These are phyloP conservation scores for Archips crataeganus DNA, from an alignment of 2,888 invertebrate genomes.

Conservation along the genomic window DNA sequence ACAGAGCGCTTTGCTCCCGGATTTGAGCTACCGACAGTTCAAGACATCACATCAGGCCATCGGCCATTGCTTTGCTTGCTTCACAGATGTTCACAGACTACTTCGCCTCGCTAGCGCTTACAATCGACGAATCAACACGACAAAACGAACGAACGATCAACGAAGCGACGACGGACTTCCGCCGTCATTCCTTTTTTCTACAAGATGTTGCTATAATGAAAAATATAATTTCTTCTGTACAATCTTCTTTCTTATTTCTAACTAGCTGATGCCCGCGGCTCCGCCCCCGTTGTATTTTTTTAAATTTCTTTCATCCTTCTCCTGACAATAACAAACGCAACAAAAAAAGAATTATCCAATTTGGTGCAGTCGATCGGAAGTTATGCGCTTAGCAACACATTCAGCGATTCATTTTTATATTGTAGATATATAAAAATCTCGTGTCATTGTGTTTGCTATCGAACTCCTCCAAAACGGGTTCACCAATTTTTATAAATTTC, in stretches of 20 bases:
- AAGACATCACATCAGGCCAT: slow-evolving; percentile 36
- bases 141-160: slow-evolving; percentile 33
- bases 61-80: slow-evolving; percentile 34
- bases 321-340: too few species aligned
- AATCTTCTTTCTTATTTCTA: neutral
- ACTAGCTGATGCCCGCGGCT: too few species aligned
- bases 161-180: slow-evolving; percentile 40
- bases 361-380: too few species aligned
- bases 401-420: too few species aligned
- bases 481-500: too few species aligned
- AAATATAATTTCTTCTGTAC: slow-evolving; percentile 6
- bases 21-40: slow-evolving; percentile 18
- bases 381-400: too few species aligned
- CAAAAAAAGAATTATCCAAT: too few species aligned
- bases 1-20: slow-evolving; percentile 10
- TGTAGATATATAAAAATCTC: too few species aligned
- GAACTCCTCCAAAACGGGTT: too few species aligned
- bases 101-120: slow-evolving; percentile 19
- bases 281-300: too few species aligned
- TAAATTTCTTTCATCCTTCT: too few species aligned
- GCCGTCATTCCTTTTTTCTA: slow-evolving; percentile 34
- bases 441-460: too few species aligned
- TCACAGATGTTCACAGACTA: neutral
- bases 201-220: slow-evolving; percentile 1
- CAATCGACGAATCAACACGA: slow-evolving; percentile 22